Evolutionary conservation across 2,888 invertebrate species (phyloP), one percentile per base, ranked within the genome.

Genomic region (Bombylius discolor): DNA sequence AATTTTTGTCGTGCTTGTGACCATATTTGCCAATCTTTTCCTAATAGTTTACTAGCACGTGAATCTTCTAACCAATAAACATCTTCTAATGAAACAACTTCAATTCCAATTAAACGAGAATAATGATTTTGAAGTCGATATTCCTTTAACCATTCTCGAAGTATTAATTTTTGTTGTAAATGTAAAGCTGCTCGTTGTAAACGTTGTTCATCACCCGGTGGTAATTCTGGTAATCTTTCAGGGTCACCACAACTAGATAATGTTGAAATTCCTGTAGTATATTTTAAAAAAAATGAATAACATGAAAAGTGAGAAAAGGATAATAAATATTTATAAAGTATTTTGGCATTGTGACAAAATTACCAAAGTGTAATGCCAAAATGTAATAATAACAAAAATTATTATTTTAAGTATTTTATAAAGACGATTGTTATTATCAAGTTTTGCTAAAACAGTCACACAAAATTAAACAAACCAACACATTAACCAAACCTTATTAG

Each of bases 31-130:
- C 89, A 83, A 74, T 90, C 89, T 70, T 87, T 87, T 60, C 87
- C 87, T 59, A 92, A 78, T 31, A 86, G 82, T 65, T 85, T 81
- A 47, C 84, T 82, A 31, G 87, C 87, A 56, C 84, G 81, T 56
- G 83, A 82, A 72, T 91, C 91, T 71, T 91, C 90, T 69, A 89
- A 77, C 90, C 90, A 90, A 74, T 91, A 91, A 39, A 90, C 90
- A 75, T 92, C 91, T 72, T 91, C 91, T 62, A 92, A 71, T n/a
- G 88, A 86, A 52, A 86, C 81, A 49, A 91, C 89, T 74, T 89
- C 90, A 70, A 89, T 81, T 64, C 84, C 83, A 65, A 88, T 77
- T 64, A 90, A 74, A 67, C 83, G 83, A 67, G 84, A 82, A 68
- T 87, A 86, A 55, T 84, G 81, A 66, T 84, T 82, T 67, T 86